Percentiles rank a stretch among this genome's conserved stretches.
Evolutionary conservation across 2,797 vertebrate species (phyloP).

Genomic region (Smutsia temminckii): DNA sequence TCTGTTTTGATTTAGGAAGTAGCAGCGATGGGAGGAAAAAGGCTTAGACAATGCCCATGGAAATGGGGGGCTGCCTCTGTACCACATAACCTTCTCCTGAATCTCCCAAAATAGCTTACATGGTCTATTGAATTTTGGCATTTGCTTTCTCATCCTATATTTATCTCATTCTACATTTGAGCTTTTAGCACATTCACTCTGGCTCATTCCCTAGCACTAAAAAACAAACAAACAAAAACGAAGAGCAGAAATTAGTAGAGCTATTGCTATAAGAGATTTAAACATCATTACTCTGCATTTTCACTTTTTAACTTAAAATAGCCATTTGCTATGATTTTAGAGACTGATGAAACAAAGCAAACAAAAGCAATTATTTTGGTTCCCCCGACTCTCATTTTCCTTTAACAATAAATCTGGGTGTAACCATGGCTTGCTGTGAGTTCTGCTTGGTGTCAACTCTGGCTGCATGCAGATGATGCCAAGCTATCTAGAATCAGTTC

Average conservation of each 20-base stretch:
- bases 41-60: fast-evolving
- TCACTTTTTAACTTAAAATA: slow-evolving; percentile 38
- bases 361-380: not conserved
- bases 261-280: not conserved
- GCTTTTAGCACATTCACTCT: not conserved
- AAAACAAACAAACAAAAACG: not conserved
- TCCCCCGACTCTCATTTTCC: slow-evolving; percentile 31
- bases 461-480: not conserved
- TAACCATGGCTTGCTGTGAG: not conserved
- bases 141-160: not conserved
- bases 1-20: not conserved
- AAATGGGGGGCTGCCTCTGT: not conserved
- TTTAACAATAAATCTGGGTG: not conserved
- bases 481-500: not conserved
- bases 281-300: slow-evolving; percentile 38
- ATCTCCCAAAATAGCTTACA: not conserved
- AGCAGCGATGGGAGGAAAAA: not conserved
- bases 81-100: not conserved
- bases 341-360: not conserved
- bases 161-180: not conserved
- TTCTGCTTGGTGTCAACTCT: not conserved
- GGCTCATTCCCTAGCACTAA: not conserved
- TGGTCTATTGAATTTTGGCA: not conserved
- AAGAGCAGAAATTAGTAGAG: slow-evolving; percentile 1
- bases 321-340: not conserved